These are phyloP conservation scores for Anseranas semipalmata DNA, from an alignment of 2,113 vertebrate genomes.

Conservation along the genomic window DNA sequence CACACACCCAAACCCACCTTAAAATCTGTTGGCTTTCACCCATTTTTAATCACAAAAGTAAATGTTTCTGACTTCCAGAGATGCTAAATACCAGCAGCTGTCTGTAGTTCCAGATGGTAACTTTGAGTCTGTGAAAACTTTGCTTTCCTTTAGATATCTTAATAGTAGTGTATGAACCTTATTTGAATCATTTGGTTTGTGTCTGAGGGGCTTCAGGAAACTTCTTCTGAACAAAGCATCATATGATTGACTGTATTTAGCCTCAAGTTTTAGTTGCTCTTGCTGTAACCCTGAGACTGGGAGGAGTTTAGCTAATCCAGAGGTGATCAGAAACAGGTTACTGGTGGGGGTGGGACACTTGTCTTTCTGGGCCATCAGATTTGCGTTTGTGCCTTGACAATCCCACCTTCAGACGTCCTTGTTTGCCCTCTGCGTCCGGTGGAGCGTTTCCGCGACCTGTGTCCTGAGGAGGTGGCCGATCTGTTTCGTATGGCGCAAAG, in stretches of 20 bases:
- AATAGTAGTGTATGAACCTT: not conserved
- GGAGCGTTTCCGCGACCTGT: slow-evolving; percentile 87
- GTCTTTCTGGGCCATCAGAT: not conserved
- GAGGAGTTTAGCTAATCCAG: not conserved
- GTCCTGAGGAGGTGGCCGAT: slow-evolving; percentile 86
- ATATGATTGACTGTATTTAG: not conserved
- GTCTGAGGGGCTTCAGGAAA: not conserved
- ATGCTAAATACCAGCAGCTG: not conserved
- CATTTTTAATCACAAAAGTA: not conserved
- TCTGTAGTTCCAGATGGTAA: not conserved
- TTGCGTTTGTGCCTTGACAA: slow-evolving; percentile 73
- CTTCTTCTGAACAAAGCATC: not conserved
- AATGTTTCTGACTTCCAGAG: not conserved
- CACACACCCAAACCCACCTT: not conserved
- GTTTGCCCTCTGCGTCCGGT: slow-evolving; percentile 87
- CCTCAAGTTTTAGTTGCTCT: not conserved
- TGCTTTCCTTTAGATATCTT: not conserved
- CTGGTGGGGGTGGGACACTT: not conserved
- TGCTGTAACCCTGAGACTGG: not conserved
- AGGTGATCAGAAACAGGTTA: not conserved
- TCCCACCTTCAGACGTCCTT: slow-evolving; percentile 82
- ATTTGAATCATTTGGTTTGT: not conserved
- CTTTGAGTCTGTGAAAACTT: not conserved
- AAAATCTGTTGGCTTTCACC: not conserved
- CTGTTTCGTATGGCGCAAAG: slow-evolving; percentile 82